Evolutionary conservation across 1,140 invertebrate genomes (phyloP), one percentile per base, ranked within the genome.

Genomic region (Camponotus vicinus): DNA sequence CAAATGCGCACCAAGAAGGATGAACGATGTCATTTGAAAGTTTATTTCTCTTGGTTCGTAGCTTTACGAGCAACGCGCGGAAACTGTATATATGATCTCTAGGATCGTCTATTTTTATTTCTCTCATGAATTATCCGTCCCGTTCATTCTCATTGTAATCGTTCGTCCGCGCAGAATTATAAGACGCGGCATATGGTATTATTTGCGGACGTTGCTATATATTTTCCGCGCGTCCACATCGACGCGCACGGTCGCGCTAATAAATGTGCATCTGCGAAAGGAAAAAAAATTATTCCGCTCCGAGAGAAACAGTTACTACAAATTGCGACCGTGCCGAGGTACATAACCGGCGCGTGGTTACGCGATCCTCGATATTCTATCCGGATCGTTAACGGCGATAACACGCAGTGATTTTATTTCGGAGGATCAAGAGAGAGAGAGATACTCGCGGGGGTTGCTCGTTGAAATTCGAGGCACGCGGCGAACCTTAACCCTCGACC

Each of bases 401-500:
- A 80, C 77, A 49, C 76, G 84, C 77, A 85, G 76, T 59, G 75
- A 80, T 80, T 69, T 80, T 85, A 80, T 61, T 85, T 83, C 79
- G 79, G 63, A 42, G 69, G 75, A 66, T 67, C 73, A 42, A 69
- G 64, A 79, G 63, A 79, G 63, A 69, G 64, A 79, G 63, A 79
- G 63, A 55, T 80, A 69, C 13, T 57, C 40, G 55, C 55, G 21
- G 34, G 64, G 75, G 52, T 9, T 69, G 77, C 61, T 86, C 49
- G 76, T 80, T 64, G 61, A 86, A 84, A 88, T 88, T 88, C 69
- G 67, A 86, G 37, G 70, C 57, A 86, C 67, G 76, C 76, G 52
- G 84, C 75, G 66, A 87, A 78, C 86, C 87, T 87, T 88, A 92
- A 89, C 79, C 40, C 79, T 83, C 79, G 66, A 73, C 40, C 27